Conservation (phyloP, 2,113 vertebrate genomes). For the Brachypteracias leptosomus region DNA sequence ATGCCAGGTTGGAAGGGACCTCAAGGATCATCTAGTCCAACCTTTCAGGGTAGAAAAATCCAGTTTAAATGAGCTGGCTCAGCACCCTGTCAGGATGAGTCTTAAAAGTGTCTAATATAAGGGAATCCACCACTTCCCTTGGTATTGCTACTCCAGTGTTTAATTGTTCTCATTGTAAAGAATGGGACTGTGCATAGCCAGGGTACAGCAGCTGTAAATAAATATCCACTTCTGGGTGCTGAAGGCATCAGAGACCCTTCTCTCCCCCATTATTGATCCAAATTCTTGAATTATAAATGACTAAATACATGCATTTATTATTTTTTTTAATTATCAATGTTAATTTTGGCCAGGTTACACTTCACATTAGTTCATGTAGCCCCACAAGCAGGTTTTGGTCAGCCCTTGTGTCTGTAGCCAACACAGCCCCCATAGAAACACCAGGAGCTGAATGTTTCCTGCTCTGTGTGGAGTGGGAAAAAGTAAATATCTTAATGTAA, state of each 20-base stretch:
- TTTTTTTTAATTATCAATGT: no score
- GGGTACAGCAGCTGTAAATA: background rate
- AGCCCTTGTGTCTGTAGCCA: background rate
- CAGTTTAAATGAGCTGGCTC: no score
- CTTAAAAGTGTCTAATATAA: no score
- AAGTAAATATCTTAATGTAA: background rate
- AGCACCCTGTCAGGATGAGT: no score
- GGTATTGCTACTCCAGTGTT: no score
- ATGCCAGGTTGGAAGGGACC: no score
- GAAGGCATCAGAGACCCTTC: background rate
- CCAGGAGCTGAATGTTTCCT: background rate
- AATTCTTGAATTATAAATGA: background rate
- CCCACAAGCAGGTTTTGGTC: background rate
- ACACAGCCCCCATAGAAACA: background rate
- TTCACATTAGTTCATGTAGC: background rate
- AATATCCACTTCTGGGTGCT: rapidly evolving
- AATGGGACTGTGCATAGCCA: no score
- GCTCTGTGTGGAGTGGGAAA: background rate
- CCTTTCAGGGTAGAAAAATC: no score
- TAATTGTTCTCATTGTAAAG: no score
- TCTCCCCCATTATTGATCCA: background rate
- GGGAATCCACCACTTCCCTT: no score
- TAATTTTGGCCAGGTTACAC: background rate
- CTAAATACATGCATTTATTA: no score
- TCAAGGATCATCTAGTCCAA: no score